Conservation (phyloP, 1,140 invertebrate genomes). For the Diorhabda elongata region DNA sequence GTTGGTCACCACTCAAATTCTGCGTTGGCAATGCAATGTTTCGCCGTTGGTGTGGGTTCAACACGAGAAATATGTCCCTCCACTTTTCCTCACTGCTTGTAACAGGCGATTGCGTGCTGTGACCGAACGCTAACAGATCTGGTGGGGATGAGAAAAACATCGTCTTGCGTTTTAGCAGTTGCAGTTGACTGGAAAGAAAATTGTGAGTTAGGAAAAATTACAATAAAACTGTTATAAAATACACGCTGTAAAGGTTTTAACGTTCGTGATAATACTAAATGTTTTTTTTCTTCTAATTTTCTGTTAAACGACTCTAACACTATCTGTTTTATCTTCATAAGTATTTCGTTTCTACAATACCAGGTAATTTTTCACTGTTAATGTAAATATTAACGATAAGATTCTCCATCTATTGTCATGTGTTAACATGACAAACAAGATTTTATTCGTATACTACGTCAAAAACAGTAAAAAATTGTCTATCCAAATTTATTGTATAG, state of each 20-base stretch:
- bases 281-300: too few relatives aligned
- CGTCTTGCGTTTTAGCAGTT: slow-evolving; percentile 3
- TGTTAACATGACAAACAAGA: too few relatives aligned
- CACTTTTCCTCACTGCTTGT: neutral
- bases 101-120: slow-evolving; percentile 7
- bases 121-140: neutral
- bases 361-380: too few relatives aligned
- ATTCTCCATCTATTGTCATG: too few relatives aligned
- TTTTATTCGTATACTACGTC: too few relatives aligned
- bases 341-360: too few relatives aligned
- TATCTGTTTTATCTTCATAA: too few relatives aligned
- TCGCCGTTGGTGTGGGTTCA: neutral
- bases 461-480: too few relatives aligned
- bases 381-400: too few relatives aligned
- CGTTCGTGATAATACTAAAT: too few relatives aligned
- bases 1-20: neutral
- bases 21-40: neutral
- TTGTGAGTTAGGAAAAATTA: slow-evolving; percentile 4
- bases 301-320: too few relatives aligned
- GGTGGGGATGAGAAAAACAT: slow-evolving; percentile 1
- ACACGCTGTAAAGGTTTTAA: neutral
- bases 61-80: slow-evolving; percentile 5
- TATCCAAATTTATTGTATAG: too few relatives aligned
- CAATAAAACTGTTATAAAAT: slow-evolving; percentile 1
- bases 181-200: slow-evolving; percentile 13